Evolutionary conservation across 2,113 vertebrate species (phyloP).

Genomic region (Petroica traversi): DNA sequence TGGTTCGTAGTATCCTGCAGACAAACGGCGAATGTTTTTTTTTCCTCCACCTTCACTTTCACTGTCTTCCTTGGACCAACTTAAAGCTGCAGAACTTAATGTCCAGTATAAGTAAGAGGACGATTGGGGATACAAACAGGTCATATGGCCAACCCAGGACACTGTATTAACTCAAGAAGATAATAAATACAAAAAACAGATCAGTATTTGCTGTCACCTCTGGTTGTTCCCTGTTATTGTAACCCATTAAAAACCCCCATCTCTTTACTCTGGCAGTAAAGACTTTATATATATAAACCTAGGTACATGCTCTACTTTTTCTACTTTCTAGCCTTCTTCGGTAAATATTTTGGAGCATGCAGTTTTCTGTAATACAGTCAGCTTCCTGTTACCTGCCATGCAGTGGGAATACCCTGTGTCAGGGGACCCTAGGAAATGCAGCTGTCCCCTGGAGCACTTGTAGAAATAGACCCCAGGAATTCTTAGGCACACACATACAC

Average conservation of each 20-base stretch:
- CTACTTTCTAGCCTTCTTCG: not conserved
- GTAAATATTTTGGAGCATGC: not conserved
- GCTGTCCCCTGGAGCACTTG: not conserved
- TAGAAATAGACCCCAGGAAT: not conserved
- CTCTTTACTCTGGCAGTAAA: not conserved
- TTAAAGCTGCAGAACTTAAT: too few relatives aligned
- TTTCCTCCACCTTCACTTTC: too few relatives aligned
- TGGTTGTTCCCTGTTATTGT: not conserved
- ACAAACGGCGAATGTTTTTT: too few relatives aligned
- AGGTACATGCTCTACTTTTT: not conserved
- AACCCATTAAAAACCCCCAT: not conserved
- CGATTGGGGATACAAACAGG: too few relatives aligned
- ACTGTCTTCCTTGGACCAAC: too few relatives aligned
- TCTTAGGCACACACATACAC: rapidly evolving
- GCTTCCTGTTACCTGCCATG: not conserved
- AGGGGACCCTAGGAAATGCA: not conserved
- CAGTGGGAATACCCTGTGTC: not conserved
- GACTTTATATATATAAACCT: not conserved
- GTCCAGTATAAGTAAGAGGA: too few relatives aligned
- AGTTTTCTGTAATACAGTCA: not conserved
- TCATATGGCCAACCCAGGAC: too few relatives aligned
- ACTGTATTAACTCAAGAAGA: not conserved
- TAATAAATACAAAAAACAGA: not conserved
- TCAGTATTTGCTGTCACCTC: not conserved
- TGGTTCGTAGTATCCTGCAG: too few relatives aligned